Percentiles rank a stretch among this genome's conserved stretches.
Evolutionary conservation across 92 coral and sea anemone species (phyloP).

Genomic region (Plumapathes pennacea): DNA sequence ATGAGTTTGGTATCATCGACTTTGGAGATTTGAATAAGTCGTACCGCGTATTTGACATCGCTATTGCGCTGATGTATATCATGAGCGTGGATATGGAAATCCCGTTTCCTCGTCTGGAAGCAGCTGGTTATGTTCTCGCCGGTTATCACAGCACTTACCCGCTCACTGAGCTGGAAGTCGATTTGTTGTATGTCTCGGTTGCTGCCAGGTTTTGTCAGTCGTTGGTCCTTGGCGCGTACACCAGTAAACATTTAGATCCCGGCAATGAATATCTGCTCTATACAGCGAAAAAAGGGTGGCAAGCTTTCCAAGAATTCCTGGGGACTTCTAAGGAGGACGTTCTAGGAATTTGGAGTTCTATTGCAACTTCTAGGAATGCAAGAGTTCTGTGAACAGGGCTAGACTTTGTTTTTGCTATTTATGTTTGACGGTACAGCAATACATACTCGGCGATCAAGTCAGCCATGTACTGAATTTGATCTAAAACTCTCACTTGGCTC

Average conservation of each 20-base stretch:
- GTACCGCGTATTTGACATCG: conserved; percentile 65
- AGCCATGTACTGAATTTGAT: no score
- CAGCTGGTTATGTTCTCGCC: conserved; percentile 59
- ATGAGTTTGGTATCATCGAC: conserved; percentile 54
- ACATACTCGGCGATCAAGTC: no score
- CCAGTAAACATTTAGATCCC: conserved; percentile 19
- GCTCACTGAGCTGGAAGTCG: conserved; percentile 42
- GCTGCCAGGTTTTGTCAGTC: conserved; percentile 67
- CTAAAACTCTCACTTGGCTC: no score
- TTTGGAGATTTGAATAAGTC: conserved; percentile 50
- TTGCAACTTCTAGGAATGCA: no score
- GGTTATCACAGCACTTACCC: conserved; percentile 65
- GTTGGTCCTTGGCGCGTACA: conserved; percentile 29
- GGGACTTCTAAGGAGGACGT: conserved; percentile 23
- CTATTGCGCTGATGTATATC: conserved; percentile 44
- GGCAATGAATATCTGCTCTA: conserved; percentile 45
- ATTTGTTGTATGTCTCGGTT: conserved; percentile 23
- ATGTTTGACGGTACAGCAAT: no score
- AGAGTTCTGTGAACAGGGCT: no score
- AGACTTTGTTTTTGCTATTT: no score
- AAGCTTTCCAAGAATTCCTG: conserved; percentile 37
- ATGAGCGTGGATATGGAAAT: conserved; percentile 6
- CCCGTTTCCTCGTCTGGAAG: no score
- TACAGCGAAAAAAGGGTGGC: conserved; percentile 42
- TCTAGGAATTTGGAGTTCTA: conserved; percentile 25